phyloP scores from a whole-genome alignment of 2,113 vertebrate species.

The Lepisosteus oculatus region DNA sequence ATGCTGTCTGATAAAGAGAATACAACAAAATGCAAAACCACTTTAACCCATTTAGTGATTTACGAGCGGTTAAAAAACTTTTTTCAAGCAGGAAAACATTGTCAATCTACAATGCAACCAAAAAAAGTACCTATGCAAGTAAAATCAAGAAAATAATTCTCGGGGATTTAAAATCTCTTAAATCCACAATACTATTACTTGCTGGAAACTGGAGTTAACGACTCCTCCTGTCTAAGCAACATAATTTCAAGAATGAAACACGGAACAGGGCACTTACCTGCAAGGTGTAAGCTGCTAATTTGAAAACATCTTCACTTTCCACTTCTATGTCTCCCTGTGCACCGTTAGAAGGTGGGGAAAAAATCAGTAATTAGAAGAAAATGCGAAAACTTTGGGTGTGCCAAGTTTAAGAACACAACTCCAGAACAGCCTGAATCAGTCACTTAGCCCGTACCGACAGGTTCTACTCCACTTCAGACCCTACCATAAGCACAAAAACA shows the following conservation, averaged over 20 bases:
- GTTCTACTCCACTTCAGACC: constrained; percentile 61
- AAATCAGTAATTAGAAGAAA: background rate
- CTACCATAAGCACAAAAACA: constrained; percentile 55
- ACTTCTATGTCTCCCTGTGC: constrained; percentile 84
- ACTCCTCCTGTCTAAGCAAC: background rate
- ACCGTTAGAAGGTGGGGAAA: constrained; percentile 30
- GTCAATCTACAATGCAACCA: constrained; percentile 6
- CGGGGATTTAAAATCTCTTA: no score
- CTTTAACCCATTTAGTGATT: no score
- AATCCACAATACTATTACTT: no score
- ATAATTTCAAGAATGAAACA: constrained; percentile 44
- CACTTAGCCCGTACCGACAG: constrained; percentile 58
- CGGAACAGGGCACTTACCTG: constrained; percentile 77
- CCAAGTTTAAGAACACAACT: constrained; percentile 25
- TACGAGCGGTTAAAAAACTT: no score
- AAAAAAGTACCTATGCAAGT: background rate
- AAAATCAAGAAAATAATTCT: no score
- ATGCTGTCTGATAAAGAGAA: no score
- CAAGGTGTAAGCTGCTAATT: constrained; percentile 83
- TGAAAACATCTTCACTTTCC: constrained; percentile 86
- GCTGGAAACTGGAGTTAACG: no score
- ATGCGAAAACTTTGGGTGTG: constrained; percentile 3
- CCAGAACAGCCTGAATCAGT: constrained; percentile 26
- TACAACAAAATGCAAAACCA: no score
- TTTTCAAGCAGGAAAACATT: no score